phyloP scores from a whole-genome alignment of 2,888 invertebrate genomes.

The Chouioia cunea region DNA sequence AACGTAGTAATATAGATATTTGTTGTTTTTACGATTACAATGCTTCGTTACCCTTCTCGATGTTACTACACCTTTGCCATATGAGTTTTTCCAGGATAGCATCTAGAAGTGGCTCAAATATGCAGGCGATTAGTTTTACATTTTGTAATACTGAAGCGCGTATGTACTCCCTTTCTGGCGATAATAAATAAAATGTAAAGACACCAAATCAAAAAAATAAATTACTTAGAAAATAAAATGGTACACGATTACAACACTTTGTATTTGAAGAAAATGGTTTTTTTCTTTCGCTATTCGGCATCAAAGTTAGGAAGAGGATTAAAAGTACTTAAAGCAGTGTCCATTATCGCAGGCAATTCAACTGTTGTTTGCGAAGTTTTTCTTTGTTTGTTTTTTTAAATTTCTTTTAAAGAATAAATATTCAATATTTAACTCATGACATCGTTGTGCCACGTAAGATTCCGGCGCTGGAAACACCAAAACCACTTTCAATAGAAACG shows the following conservation, averaged over 20 bases:
- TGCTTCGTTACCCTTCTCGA: constrained; percentile 37
- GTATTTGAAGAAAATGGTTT: neutral
- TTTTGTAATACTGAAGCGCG: constrained; percentile 47
- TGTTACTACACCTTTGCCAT: constrained; percentile 1
- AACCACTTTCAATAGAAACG: constrained; percentile 44
- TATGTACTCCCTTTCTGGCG: constrained; percentile 22
- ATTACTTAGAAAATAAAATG: constrained; percentile 33
- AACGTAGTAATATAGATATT: constrained; percentile 39
- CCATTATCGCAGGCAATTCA: constrained; percentile 19
- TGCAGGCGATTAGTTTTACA: constrained; percentile 20
- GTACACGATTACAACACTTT: constrained; percentile 12
- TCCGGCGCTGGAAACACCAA: constrained; percentile 23
- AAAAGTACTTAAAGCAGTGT: constrained; percentile 36
- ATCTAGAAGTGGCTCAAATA: constrained; percentile 25
- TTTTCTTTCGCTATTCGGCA: neutral
- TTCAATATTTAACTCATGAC: constrained; percentile 46
- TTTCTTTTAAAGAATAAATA: constrained; percentile 43
- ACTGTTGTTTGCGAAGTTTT: constrained; percentile 26
- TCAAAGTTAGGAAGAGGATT: constrained; percentile 24
- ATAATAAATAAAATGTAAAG: constrained; percentile 19
- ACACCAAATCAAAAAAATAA: constrained; percentile 36
- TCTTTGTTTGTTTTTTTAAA: constrained; percentile 24
- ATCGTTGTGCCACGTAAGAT: constrained; percentile 42
- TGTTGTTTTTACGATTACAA: constrained; percentile 35
- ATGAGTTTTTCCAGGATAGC: constrained; percentile 5